Base-by-base conservation (phyloP, 2,797 vertebrate genomes). In the Dallia pectoralis region DNA sequence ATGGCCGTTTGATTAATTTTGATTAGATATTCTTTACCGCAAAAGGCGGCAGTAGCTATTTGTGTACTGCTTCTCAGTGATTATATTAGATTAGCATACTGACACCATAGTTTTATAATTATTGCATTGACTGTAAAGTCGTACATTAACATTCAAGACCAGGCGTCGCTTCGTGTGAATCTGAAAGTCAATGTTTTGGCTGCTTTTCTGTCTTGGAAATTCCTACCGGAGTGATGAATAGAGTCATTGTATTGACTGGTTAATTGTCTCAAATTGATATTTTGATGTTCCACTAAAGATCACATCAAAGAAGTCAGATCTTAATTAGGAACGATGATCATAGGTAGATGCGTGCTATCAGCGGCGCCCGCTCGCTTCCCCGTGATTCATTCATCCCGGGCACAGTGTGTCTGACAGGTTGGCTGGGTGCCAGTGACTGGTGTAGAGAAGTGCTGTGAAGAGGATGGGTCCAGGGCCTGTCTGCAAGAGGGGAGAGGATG, bases 401-500 rank as follows among this genome's bases (percentile, higher is more conserved):
- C 85, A 48, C 74, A 83, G 92, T 73, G 82, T 90, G 89, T 89
- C 89, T 95, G 93, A 91, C 91, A 92, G 92, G 87, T 92, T 96
- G 96, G 96, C 95, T 71, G 74, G 48, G 78, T 87, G 95, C 97
- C 96, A 96, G 90, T 87, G 89, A 93, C 91, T 91, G 91, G 95
- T 94, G 93, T 88, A 89, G 92, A 93, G 92, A 94, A 93, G 89
- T 93, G 95, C 93, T 92, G 93, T 91, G 53, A 30, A 92, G 94
- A 93, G 93, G 95, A 93, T 93, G 94, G 90, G 93, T 93, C 89
- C 92, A 88, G 88, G 92, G 93, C 95, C 94, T 94, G 93, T 87
- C 88, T 94, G 93, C 91, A 67, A 33, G 74, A 75, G 67, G 2
- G 29, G 71, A 71, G 93, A 91, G 91, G 14, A 44, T 90, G 11